Percentiles rank a stretch among this genome's conserved stretches.
Evolutionary conservation across 2,888 invertebrate genomes (phyloP).

Genomic region (Margaritifera margaritifera): DNA sequence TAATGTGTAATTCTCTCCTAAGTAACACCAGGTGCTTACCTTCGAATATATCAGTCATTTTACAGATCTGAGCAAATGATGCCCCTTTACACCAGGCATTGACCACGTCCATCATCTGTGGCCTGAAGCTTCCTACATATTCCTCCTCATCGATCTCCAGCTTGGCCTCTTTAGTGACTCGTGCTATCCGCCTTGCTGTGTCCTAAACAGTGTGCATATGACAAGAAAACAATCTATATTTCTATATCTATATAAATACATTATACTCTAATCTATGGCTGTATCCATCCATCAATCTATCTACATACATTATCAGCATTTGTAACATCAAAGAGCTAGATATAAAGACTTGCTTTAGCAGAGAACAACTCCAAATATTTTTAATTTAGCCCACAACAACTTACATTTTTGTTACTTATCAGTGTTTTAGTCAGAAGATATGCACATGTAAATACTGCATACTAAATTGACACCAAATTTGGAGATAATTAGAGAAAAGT

Average conservation of each 20-base stretch:
- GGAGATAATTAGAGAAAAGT: too few relatives aligned
- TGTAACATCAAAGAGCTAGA: not conserved
- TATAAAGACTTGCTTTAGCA: not conserved
- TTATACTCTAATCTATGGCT: not conserved
- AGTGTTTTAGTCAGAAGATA: too few relatives aligned
- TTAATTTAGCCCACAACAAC: too few relatives aligned
- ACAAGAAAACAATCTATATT: not conserved
- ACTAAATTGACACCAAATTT: too few relatives aligned
- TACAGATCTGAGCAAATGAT: conserved; percentile 91
- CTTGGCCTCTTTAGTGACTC: conserved; percentile 79
- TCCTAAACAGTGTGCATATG: conserved; percentile 77
- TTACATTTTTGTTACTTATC: too few relatives aligned
- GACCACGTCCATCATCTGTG: conserved; percentile 97
- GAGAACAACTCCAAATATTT: not conserved
- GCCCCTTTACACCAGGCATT: conserved; percentile 96
- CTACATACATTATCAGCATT: not conserved
- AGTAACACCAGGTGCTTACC: conserved; percentile 46
- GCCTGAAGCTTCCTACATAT: conserved; percentile 94
- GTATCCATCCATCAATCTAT: not conserved
- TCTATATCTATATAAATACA: not conserved
- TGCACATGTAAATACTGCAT: too few relatives aligned
- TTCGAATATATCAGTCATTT: conserved; percentile 75
- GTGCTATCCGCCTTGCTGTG: conserved; percentile 79
- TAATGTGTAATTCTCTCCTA: too few relatives aligned
- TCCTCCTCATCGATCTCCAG: conserved; percentile 85